Base-by-base conservation (phyloP, 1,140 invertebrate genomes). In the Teleogryllus occipitalis region DNA sequence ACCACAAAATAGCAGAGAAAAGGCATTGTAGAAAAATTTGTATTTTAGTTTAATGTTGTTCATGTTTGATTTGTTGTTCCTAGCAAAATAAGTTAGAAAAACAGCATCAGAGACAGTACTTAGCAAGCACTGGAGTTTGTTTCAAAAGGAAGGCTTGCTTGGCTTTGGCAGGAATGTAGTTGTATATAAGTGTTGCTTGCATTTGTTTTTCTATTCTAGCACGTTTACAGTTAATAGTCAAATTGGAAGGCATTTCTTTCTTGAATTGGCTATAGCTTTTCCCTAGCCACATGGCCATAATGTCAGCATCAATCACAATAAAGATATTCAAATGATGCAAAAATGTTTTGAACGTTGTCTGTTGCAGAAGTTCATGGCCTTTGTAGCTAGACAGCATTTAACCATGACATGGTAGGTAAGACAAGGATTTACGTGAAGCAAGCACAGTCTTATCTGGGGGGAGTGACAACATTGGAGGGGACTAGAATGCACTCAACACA, bases 81-180 rank as follows among this genome's bases (percentile, higher is more conserved):
- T 65, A 65, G 54, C 54, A 65, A 65, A 65, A 65, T 65, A 65
- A 65, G 54, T 65, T 65, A 65, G 54, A 65, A 65, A 65, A 65
- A 65, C 54, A 65, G 54, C 54, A 65, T 65, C 54, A 65, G 54
- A 65, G 54, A 65, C 54, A 65, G 54, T 65, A 65, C 54, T 65
- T 65, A 65, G 54, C 54, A 65, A 65, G 54, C 54, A 14, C 54
- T 65, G 54, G 54, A 65, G 54, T 65, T 65, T 65, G 54, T 65
- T 65, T 65, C 54, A 65, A 65, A 65, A 65, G 54, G 54, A 65
- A 65, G 54, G 54, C 54, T 65, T 65, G 54, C 54, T 65, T 65
- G 54, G 54, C 54, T 65, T 65, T 65, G 54, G 54, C 54, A 65
- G 54, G 54, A 65, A 65, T 65, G 54, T 65, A 65, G 54, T 65